Evolutionary conservation across 2,113 vertebrate genomes (phyloP), one percentile per base, ranked within the genome.

Genomic region (Psittacula cyanocephala): DNA sequence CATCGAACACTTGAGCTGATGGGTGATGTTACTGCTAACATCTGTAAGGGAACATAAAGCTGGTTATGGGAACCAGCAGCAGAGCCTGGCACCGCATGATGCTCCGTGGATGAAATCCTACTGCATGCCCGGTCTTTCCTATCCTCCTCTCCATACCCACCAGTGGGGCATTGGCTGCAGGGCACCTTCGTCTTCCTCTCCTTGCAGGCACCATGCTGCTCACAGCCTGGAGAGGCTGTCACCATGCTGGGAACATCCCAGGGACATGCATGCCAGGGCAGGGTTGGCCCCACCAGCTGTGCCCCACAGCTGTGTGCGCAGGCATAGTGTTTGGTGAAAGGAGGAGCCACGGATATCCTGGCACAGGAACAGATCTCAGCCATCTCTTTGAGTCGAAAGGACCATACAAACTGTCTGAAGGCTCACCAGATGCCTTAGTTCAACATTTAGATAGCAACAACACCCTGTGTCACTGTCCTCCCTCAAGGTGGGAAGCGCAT

Each of bases 161-260:
- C 1, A 0, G 17, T 3, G 24, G 9, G 37, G 18, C 49, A 35
- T 7, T 7, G 27, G 44, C 13, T 44, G 15, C 1, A 2, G 7
- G 24, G 55, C 18, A 17, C 18, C n/a, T 57, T 46, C 27, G 20
- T 63, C 10, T 33, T 72, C 12, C 31, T 13, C 39, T 64, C 49
- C 44, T 19, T 35, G 78, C n/a, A 20, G 37, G 17, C 10, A 2
- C 14, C 65, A 29, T 0, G 1, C 69, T 64, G 70, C 82, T 88
- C 23, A 46, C 53, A 64, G 79, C n/a, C 50, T 22, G 35, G 59
- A 67, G 50, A 24, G 28, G 28, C 33, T 11, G 17, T 44, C 43
- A n/a, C 3, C 0, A 9, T 24, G 29, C 44, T 0, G 0, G 27
- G 49, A 20, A 86, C 59, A 19, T 8, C 28, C 3, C 70, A 20